These are phyloP conservation scores for Saiga tatarica DNA, from an alignment of 2,113 vertebrate genomes.

Conservation along the genomic window DNA sequence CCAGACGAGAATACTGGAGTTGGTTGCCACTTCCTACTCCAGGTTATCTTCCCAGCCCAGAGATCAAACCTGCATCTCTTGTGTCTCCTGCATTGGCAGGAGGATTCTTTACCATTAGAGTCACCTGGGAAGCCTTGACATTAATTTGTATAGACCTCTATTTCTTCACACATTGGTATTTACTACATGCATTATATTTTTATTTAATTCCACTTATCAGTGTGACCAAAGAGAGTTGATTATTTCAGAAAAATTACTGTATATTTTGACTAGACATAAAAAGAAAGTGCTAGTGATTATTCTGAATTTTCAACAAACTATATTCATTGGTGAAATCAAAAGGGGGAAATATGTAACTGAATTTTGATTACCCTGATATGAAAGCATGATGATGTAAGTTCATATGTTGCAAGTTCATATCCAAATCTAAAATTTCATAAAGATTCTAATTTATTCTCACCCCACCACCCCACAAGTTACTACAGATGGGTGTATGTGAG, in stretches of 20 bases:
- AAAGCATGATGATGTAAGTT: not conserved
- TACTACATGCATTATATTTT: not conserved
- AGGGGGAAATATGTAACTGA: not conserved
- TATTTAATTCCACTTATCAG: not conserved
- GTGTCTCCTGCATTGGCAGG: not conserved
- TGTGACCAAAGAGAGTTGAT: not conserved
- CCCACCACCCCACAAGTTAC: not conserved
- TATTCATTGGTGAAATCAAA: not conserved
- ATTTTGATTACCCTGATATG: not conserved
- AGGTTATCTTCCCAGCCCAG: not conserved
- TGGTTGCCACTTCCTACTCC: not conserved
- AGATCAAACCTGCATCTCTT: not conserved
- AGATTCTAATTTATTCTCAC: not conserved
- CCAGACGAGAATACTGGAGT: not conserved
- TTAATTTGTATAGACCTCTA: not conserved
- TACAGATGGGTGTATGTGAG: not conserved
- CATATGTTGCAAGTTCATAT: not conserved
- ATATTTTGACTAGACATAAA: not conserved
- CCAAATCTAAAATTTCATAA: not conserved
- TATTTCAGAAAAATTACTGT: not conserved
- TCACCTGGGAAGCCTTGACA: not conserved
- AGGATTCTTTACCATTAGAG: not conserved
- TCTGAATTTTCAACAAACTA: not conserved
- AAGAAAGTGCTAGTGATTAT: not conserved
- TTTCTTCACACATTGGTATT: not conserved